A percentile compares a stretch with the other conserved stretches of the same genome.
These are phyloP conservation scores for Vannuccia rotundouncinata DNA, from an alignment of 2,888 invertebrate species.

Conservation along the genomic window DNA sequence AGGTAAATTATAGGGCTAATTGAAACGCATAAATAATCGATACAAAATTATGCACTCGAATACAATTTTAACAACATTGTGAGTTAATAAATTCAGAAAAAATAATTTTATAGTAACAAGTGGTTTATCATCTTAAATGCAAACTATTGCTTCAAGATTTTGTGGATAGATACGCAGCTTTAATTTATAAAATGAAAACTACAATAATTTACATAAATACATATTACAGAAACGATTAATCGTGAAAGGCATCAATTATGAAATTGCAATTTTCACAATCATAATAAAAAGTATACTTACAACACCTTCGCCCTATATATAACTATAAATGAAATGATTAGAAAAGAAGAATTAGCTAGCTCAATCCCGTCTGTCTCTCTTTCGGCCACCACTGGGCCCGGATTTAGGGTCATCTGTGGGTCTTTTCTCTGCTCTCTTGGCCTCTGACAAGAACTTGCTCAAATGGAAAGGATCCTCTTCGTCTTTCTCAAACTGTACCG, in stretches of 20 bases:
- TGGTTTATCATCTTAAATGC: no score
- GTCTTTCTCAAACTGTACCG: constrained; percentile 61
- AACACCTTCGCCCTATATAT: not conserved
- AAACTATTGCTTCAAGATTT: no score
- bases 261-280: not conserved
- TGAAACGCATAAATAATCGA: no score
- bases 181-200: no score
- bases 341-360: not conserved
- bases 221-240: not conserved
- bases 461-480: constrained; percentile 89
- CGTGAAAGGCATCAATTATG: not conserved
- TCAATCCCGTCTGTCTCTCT: constrained; percentile 40
- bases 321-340: not conserved
- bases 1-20: no score
- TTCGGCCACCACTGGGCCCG: constrained; percentile 25
- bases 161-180: no score
- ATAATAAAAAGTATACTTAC: no score
- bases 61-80: no score
- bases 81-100: no score
- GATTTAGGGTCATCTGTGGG: constrained; percentile 36
- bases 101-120: no score
- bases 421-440: constrained; percentile 72
- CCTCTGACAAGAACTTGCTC: constrained; percentile 93
- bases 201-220: no score
- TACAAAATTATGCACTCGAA: no score